Percentiles rank a stretch among this genome's conserved stretches.
phyloP scores from a whole-genome alignment of 1,140 invertebrate species.

The Diorhabda sublineata region DNA sequence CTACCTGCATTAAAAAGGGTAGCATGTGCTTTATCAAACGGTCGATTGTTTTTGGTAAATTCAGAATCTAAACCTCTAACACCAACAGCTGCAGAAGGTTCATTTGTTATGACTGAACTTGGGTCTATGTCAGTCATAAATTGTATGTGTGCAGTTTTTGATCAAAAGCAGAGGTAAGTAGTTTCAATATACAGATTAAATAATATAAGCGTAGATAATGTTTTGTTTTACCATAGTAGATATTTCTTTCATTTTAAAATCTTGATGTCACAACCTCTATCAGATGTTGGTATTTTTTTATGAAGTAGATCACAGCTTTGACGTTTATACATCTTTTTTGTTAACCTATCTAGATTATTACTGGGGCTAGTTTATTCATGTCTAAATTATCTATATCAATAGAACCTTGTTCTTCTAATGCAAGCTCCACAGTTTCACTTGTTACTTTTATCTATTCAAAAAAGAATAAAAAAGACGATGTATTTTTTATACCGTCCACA shows the following conservation, averaged over 20 bases:
- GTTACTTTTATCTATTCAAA: too few relatives aligned
- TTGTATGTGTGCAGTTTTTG: slow-evolving; percentile 53
- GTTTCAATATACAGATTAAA: not conserved
- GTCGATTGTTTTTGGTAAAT: slow-evolving; percentile 69
- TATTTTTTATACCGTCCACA: too few relatives aligned
- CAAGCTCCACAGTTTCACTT: too few relatives aligned
- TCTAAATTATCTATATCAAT: too few relatives aligned
- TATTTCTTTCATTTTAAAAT: not conserved
- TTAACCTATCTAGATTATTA: too few relatives aligned
- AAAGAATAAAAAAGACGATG: too few relatives aligned
- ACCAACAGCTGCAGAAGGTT: slow-evolving; percentile 61
- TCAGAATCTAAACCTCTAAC: slow-evolving; percentile 57
- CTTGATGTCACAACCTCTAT: not conserved
- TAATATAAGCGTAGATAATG: not conserved
- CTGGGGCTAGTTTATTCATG: too few relatives aligned
- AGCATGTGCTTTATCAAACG: slow-evolving; percentile 68
- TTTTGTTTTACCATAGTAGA: too few relatives aligned
- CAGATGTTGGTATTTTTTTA: not conserved
- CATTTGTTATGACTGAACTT: slow-evolving; percentile 73
- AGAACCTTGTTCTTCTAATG: too few relatives aligned
- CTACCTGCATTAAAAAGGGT: slow-evolving; percentile 64
- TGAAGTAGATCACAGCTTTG: not conserved
- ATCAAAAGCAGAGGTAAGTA: slow-evolving; percentile 47
- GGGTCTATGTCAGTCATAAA: slow-evolving; percentile 61
- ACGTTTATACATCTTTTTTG: too few relatives aligned